These are phyloP conservation scores for Phrynocephalus forsythii DNA, from an alignment of 2,797 vertebrate species.

Conservation along the genomic window DNA sequence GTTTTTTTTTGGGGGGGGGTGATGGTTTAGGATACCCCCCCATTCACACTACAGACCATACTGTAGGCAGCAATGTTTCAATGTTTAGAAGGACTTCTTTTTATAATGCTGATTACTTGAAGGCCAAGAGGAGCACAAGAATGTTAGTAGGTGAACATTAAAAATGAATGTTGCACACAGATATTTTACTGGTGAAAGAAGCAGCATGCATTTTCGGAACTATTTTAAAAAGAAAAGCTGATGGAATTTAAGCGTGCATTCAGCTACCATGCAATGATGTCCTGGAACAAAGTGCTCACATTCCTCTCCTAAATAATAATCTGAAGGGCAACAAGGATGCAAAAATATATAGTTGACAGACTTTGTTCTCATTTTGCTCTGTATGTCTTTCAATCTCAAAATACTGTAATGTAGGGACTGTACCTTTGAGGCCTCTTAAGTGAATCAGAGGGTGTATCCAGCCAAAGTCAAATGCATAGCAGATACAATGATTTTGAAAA, in stretches of 20 bases:
- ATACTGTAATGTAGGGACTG: not conserved
- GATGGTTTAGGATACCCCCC: no score
- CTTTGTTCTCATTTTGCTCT: not conserved
- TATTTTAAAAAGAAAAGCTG: not conserved
- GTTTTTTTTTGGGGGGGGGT: no score
- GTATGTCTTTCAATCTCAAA: not conserved
- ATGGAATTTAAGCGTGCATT: not conserved
- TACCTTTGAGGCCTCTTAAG: not conserved
- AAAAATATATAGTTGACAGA: not conserved
- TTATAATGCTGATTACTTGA: no score
- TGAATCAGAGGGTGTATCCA: not conserved
- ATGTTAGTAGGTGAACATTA: not conserved
- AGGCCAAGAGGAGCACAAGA: not conserved
- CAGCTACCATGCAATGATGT: not conserved
- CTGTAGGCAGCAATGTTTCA: no score
- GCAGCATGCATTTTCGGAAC: not conserved
- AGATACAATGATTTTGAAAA: not conserved
- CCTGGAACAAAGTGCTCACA: not conserved
- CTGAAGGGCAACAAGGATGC: not conserved
- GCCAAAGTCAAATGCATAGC: not conserved
- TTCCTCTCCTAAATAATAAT: not conserved
- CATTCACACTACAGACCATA: no score
- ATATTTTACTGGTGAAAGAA: conserved; percentile 7
- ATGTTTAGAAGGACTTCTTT: no score
- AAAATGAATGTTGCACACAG: not conserved